A percentile compares a stretch with the other conserved stretches of the same genome.
phyloP scores from a whole-genome alignment of 2,888 invertebrate genomes.

The Galerucella pusilla region DNA sequence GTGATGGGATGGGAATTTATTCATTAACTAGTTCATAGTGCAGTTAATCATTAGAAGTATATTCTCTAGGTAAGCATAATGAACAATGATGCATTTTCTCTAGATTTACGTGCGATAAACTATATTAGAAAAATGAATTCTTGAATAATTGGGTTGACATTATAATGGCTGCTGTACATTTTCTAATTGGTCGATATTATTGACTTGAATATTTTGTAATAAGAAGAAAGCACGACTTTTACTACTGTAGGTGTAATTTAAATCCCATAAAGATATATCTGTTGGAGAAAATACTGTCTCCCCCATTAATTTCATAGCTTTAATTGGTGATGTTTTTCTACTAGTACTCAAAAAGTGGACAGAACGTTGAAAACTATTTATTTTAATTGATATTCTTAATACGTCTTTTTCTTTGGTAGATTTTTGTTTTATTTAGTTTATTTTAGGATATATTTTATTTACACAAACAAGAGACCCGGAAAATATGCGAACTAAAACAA shows the following conservation, averaged over 20 bases:
- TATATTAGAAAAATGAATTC: slow-evolving; percentile 19
- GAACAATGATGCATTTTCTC: slow-evolving; percentile 37
- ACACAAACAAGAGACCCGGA: too few species aligned
- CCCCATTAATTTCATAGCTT: not conserved
- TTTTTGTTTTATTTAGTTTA: too few species aligned
- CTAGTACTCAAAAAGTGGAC: not conserved
- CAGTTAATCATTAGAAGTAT: slow-evolving; percentile 17
- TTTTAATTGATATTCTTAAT: too few species aligned
- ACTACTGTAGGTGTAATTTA: slow-evolving; percentile 17
- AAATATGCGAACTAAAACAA: too few species aligned
- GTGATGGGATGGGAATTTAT: slow-evolving; percentile 17
- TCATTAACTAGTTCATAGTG: slow-evolving; percentile 16
- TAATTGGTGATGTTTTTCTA: not conserved
- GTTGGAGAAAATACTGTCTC: not conserved
- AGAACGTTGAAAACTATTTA: not conserved
- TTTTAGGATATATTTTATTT: too few species aligned
- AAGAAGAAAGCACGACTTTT: slow-evolving; percentile 27
- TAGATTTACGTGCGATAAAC: slow-evolving; percentile 27
- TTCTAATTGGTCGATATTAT: slow-evolving; percentile 25
- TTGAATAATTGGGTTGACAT: slow-evolving; percentile 23
- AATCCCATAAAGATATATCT: not conserved
- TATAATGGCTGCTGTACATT: slow-evolving; percentile 7
- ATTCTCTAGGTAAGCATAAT: slow-evolving; percentile 27
- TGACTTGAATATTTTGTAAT: slow-evolving; percentile 8
- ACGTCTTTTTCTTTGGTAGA: too few species aligned